Evolutionary conservation across 2,888 invertebrate genomes (phyloP).

Genomic region (Sipunculus nudus): DNA sequence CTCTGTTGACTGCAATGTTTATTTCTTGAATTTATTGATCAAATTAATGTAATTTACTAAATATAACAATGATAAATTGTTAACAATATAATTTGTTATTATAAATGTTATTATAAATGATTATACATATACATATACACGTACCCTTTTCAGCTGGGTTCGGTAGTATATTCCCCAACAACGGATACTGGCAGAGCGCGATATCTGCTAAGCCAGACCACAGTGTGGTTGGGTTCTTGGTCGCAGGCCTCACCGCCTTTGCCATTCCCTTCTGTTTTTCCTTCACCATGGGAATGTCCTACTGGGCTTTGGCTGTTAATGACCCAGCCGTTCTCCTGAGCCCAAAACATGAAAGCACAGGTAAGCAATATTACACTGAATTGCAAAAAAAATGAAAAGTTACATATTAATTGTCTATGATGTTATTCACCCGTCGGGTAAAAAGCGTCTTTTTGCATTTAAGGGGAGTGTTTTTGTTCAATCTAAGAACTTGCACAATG

Average conservation of each 20-base stretch:
- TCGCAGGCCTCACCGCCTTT: constrained; percentile 36
- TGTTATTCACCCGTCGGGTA: too few relatives aligned
- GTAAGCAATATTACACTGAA: too few relatives aligned
- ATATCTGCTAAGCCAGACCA: constrained; percentile 32
- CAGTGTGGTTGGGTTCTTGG: constrained; percentile 36
- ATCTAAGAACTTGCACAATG: too few relatives aligned
- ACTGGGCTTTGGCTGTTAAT: constrained; percentile 23
- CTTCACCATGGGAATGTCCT: constrained; percentile 33
- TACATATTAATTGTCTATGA: background rate
- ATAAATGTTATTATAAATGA: background rate
- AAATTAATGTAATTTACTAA: too few relatives aligned
- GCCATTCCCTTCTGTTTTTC: constrained; percentile 30
- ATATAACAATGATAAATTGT: background rate
- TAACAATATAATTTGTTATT: background rate
- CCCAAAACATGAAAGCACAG: too few relatives aligned
- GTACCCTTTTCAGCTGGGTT: constrained; percentile 28
- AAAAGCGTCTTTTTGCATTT: too few relatives aligned
- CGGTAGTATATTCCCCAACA: constrained; percentile 35
- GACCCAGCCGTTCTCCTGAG: too few relatives aligned
- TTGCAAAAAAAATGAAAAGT: too few relatives aligned
- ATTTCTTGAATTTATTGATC: too few relatives aligned
- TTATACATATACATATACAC: background rate
- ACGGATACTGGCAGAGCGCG: constrained; percentile 39
- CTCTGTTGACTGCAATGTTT: too few relatives aligned
- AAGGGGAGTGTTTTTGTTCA: too few relatives aligned